These are phyloP conservation scores for Aspidapion aeneum DNA, from an alignment of 2,888 invertebrate genomes.

Conservation along the genomic window DNA sequence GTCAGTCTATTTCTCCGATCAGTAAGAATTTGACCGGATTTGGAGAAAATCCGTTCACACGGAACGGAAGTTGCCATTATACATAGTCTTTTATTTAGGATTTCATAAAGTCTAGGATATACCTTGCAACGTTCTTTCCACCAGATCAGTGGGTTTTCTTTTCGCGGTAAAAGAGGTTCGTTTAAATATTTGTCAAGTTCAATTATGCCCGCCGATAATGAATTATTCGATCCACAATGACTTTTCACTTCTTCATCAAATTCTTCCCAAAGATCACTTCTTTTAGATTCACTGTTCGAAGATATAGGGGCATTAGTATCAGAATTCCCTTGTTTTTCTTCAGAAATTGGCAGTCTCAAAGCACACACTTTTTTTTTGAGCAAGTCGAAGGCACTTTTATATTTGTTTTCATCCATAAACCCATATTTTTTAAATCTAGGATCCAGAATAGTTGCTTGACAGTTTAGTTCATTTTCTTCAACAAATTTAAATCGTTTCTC, in stretches of 20 bases:
- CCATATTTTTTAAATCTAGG: conserved; percentile 14
- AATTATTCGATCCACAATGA: no score
- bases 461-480: conserved; percentile 8
- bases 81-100: conserved; percentile 11
- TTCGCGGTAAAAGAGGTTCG: conserved; percentile 13
- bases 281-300: no score
- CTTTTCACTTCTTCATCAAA: no score
- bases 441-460: conserved; percentile 11
- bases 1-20: conserved; percentile 5
- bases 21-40: conserved; percentile 7
- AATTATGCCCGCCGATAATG: conserved; percentile 11
- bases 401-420: no score
- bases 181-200: conserved; percentile 17
- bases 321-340: no score
- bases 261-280: no score
- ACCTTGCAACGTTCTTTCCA: conserved; percentile 13
- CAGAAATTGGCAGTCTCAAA: no score
- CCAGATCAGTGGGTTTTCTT: conserved; percentile 15
- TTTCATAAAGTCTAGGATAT: conserved; percentile 14
- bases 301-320: no score
- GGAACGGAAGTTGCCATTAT: conserved; percentile 12
- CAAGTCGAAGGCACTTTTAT: no score
- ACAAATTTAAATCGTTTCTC: conserved; percentile 3
- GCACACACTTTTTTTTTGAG: no score
- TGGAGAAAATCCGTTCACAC: conserved; percentile 12